Conservation (phyloP, 2,888 invertebrate species). For the Trypoxylon attenuatum region DNA sequence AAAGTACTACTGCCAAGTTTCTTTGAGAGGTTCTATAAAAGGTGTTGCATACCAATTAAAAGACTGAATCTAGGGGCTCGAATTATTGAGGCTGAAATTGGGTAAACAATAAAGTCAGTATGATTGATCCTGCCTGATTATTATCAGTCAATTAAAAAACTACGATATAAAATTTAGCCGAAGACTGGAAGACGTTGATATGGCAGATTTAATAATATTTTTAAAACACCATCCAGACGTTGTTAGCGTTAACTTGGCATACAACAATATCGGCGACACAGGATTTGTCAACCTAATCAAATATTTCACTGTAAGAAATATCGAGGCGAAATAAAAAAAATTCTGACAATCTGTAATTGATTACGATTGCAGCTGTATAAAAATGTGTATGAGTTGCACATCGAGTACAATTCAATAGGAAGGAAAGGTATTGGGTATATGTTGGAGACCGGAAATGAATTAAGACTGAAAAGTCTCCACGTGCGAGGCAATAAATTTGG, state of each 20-base stretch:
- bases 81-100: neutral
- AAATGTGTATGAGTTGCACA: slow-evolving; percentile 76
- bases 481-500: slow-evolving; percentile 80
- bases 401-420: slow-evolving; percentile 78
- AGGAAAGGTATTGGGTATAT: slow-evolving; percentile 72
- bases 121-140: too few relatives aligned
- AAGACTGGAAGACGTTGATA: slow-evolving; percentile 76
- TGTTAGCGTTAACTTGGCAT: slow-evolving; percentile 76
- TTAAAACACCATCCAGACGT: slow-evolving; percentile 75
- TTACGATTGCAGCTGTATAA: slow-evolving; percentile 75
- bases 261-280: slow-evolving; percentile 75
- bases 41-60: too few relatives aligned
- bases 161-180: slow-evolving; percentile 66
- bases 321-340: neutral
- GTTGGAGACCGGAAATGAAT: slow-evolving; percentile 45
- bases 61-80: too few relatives aligned
- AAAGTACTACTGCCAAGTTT: too few relatives aligned
- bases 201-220: slow-evolving; percentile 76
- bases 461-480: slow-evolving; percentile 76
- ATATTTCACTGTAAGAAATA: slow-evolving; percentile 50
- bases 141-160: too few relatives aligned
- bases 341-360: neutral
- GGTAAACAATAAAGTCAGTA: neutral
- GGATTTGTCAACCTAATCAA: slow-evolving; percentile 60
- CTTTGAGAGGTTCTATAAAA: too few relatives aligned